phyloP scores from a whole-genome alignment of 1,140 invertebrate species.

The Drosophila lini region DNA sequence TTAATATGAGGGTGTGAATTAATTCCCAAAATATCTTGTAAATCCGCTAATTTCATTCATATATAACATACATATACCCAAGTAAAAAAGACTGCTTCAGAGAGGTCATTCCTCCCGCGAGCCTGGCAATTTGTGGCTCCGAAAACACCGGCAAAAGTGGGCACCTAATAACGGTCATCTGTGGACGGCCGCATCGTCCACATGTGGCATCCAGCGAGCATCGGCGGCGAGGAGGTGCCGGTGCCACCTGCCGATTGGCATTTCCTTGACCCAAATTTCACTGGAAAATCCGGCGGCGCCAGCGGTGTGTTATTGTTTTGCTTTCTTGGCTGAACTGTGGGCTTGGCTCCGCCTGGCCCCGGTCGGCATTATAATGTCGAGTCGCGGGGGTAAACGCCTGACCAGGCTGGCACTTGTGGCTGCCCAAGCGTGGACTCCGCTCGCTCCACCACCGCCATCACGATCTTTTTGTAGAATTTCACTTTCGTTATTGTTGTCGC shows the following conservation, averaged over 20 bases:
- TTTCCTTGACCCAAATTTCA: slow-evolving; percentile 82
- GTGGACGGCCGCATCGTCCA: slow-evolving; percentile 13
- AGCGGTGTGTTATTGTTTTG: slow-evolving; percentile 46
- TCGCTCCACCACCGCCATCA: slow-evolving; percentile 40
- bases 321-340: slow-evolving; percentile 52
- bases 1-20: not conserved
- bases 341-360: slow-evolving; percentile 36
- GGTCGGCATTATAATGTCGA: slow-evolving; percentile 28
- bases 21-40: not conserved
- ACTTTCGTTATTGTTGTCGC: slow-evolving; percentile 77
- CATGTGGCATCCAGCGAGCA: slow-evolving; percentile 8
- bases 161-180: slow-evolving; percentile 64
- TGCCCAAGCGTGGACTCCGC: slow-evolving; percentile 66
- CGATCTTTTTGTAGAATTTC: slow-evolving; percentile 79
- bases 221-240: slow-evolving; percentile 26
- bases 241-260: slow-evolving; percentile 72
- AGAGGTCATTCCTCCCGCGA: slow-evolving; percentile 50
- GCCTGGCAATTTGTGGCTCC: slow-evolving; percentile 55
- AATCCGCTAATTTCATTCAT: not conserved
- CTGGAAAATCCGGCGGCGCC: slow-evolving; percentile 46
- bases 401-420: slow-evolving; percentile 60
- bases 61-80: not conserved
- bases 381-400: slow-evolving; percentile 41
- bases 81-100: slow-evolving; percentile 2
- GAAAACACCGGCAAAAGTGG: slow-evolving; percentile 49